phyloP scores from a whole-genome alignment of 2,113 vertebrate species.

The Pseudorectes ferrugineus region DNA sequence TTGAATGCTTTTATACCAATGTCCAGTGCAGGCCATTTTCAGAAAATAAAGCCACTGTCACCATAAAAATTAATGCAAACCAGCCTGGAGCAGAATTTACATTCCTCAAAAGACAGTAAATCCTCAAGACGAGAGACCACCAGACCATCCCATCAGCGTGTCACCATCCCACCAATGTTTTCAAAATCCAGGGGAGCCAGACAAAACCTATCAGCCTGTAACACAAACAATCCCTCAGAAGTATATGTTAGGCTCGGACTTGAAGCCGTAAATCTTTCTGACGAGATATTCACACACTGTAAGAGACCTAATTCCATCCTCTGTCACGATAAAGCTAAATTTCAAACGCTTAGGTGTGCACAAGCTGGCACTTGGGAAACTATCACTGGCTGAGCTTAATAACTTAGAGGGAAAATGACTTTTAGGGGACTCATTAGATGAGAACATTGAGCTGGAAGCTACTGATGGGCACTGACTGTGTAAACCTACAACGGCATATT shows the following conservation, averaged over 20 bases:
- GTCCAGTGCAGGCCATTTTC: neutral
- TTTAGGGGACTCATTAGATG: neutral
- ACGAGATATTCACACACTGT: accelerated
- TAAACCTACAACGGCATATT: neutral
- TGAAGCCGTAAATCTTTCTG: slow-evolving; percentile 8
- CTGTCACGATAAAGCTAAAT: neutral
- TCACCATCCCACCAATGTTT: neutral
- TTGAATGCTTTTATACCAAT: neutral
- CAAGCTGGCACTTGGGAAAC: neutral
- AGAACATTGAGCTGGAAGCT: neutral
- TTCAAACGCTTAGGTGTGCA: neutral
- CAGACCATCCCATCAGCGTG: neutral
- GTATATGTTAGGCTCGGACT: neutral
- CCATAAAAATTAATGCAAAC: neutral
- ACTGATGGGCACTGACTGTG: neutral
- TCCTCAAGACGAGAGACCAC: neutral
- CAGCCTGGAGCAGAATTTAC: neutral
- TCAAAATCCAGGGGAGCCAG: slow-evolving; percentile 9
- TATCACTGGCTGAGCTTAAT: neutral
- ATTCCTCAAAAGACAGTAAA: neutral
- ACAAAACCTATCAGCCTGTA: slow-evolving; percentile 31
- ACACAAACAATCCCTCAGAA: neutral
- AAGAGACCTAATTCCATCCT: neutral
- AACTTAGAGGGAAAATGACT: neutral
- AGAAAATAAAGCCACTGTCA: neutral